Evolutionary conservation across 2,113 vertebrate genomes (phyloP), one percentile per base, ranked within the genome.

Genomic region (Nymphicus hollandicus): DNA sequence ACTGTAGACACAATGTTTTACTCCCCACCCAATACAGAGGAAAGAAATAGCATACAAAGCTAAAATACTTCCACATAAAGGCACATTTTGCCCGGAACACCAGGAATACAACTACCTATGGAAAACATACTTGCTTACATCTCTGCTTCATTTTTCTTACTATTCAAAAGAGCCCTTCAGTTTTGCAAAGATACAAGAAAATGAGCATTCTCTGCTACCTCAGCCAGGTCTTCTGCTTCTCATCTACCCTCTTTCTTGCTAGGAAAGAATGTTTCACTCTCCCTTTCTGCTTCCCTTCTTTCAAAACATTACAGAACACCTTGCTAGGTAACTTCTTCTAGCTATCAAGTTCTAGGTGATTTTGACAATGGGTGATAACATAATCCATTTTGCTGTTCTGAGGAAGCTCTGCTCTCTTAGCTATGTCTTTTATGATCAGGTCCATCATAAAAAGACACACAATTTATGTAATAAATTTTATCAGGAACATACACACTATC

Each of bases 51-150:
- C 37, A 66, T 6, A 37, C 13, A 81, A 81, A 90, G 15, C 24
- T 37, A 25, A n/a, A 79, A 23, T 43, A 29, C 23, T 41, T 76
- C 19, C 44, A 69, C 2, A 4, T 31, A 20, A 1, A 29, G 15
- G 24, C 17, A 86, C 4, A 18, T 33, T 66, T 58, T 81, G 11
- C 35, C 47, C 33, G 28, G 11, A 83, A 69, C 41, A 78, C 11
- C 16, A 74, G 14, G 7, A 23, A 39, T 0, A 82, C 5, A 71
- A 43, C 4, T 43, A 53, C 5, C n/a, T 66, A 43, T 0, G 2
- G 29, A 68, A 74, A 76, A 63, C 3, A 27, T 2, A 43, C 31
- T n/a, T 55, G 58, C 23, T 81, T 9, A 50, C 12, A 55, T 35
- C 41, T 74, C 33, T 65, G 39, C 24, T 82, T 80, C 43, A 64